Evolutionary conservation across 2,888 invertebrate species (phyloP).

Genomic region (Chymomyza amoena): DNA sequence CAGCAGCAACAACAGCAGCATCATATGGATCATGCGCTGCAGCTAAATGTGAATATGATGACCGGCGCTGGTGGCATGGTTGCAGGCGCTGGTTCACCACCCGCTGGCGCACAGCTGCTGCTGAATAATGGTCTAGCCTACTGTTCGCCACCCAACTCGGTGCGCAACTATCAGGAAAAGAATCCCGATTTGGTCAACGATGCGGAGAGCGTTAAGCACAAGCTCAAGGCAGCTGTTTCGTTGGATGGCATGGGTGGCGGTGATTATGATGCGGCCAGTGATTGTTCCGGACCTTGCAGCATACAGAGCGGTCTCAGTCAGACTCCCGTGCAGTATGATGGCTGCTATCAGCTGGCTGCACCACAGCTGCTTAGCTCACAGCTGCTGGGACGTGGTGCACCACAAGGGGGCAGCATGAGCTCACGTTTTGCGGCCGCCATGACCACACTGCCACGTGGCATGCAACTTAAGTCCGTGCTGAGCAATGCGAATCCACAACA

Average conservation of each 20-base stretch:
- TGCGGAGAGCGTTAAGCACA: slow-evolving; percentile 82
- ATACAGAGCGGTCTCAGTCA: slow-evolving; percentile 43
- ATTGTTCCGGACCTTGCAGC: slow-evolving; percentile 74
- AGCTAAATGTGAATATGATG: slow-evolving; percentile 68
- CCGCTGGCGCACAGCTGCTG: slow-evolving; percentile 76
- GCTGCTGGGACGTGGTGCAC: slow-evolving; percentile 50
- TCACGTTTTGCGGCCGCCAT: slow-evolving; percentile 79
- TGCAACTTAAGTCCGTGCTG: slow-evolving; percentile 79
- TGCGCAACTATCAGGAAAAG: slow-evolving; percentile 82
- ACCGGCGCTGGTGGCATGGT: slow-evolving; percentile 18
- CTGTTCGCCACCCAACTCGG: slow-evolving; percentile 81
- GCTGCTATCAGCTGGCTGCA: slow-evolving; percentile 76
- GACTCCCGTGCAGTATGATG: slow-evolving; percentile 69
- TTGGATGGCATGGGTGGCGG: slow-evolving; percentile 73
- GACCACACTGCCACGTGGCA: slow-evolving; percentile 80
- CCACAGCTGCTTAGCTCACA: slow-evolving; percentile 75
- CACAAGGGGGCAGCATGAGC: slow-evolving; percentile 38
- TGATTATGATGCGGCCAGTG: slow-evolving; percentile 75
- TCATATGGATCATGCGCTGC: slow-evolving; percentile 53
- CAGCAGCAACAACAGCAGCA: slow-evolving; percentile 49
- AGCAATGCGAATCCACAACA: slow-evolving; percentile 80
- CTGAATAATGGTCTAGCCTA: slow-evolving; percentile 76
- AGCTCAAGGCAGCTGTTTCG: slow-evolving; percentile 76
- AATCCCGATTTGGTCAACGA: slow-evolving; percentile 90
- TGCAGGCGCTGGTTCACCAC: slow-evolving; percentile 63